phyloP scores from a whole-genome alignment of 2,797 vertebrate species.

The Coregonus suidteri region DNA sequence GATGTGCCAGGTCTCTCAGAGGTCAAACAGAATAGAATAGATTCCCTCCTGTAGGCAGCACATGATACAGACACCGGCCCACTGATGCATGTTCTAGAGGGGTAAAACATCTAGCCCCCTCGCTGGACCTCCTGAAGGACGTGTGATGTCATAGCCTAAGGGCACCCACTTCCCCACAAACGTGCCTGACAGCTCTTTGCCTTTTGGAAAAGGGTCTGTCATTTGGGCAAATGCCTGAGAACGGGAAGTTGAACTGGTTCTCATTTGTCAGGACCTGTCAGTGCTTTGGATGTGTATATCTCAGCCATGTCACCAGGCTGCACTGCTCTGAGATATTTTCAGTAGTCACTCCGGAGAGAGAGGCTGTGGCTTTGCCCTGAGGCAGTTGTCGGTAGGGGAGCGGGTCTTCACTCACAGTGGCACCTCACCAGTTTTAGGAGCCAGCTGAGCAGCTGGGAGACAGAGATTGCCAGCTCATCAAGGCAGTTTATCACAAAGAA shows the following conservation, averaged over 20 bases:
- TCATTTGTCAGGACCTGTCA: constrained; percentile 64
- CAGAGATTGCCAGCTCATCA: constrained; percentile 76
- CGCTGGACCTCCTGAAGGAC: constrained; percentile 31
- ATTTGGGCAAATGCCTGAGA: constrained; percentile 31
- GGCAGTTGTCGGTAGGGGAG: not conserved
- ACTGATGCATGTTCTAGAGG: not conserved
- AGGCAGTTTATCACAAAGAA: constrained; percentile 73
- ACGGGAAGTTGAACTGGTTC: constrained; percentile 58
- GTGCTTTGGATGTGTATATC: constrained; percentile 58
- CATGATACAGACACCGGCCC: not conserved
- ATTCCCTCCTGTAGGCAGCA: not conserved
- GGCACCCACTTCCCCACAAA: constrained; percentile 33
- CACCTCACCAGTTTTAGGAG: constrained; percentile 57
- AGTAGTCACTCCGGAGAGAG: constrained; percentile 6
- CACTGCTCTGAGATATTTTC: constrained; percentile 5
- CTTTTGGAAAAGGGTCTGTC: not conserved
- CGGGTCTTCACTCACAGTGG: constrained; percentile 52
- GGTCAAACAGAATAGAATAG: constrained; percentile 1
- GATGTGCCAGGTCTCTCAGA: not conserved
- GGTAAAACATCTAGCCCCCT: not conserved
- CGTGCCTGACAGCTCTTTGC: constrained; percentile 20
- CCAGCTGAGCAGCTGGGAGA: constrained; percentile 68
- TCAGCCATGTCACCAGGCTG: constrained; percentile 25
- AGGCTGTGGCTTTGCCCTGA: constrained; percentile 1
- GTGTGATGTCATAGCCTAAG: constrained; percentile 46